A percentile compares a stretch with the other conserved stretches of the same genome.
Evolutionary conservation across 2,888 invertebrate species (phyloP).

Genomic region (Drosophila colorata): DNA sequence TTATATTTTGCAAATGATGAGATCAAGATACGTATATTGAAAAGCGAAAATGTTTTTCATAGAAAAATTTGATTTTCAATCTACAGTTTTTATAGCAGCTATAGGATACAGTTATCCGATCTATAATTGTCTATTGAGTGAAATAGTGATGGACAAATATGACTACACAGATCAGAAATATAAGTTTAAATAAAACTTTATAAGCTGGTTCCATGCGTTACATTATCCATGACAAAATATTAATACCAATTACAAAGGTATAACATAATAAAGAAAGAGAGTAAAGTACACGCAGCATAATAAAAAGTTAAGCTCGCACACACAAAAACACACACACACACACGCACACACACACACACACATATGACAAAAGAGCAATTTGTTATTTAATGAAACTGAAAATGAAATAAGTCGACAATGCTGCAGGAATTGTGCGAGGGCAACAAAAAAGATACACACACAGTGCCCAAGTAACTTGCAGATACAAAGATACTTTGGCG

Average conservation of each 20-base stretch:
- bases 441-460: constrained; percentile 24
- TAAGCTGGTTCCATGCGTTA: neutral
- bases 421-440: constrained; percentile 49
- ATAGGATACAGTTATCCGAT: too few relatives aligned
- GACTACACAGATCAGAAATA: too few relatives aligned
- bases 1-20: too few relatives aligned
- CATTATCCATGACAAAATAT: neutral
- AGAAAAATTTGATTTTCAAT: too few relatives aligned
- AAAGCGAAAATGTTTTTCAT: too few relatives aligned
- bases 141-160: too few relatives aligned
- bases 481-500: constrained; percentile 33
- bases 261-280: constrained; percentile 17
- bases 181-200: too few relatives aligned
- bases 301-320: constrained; percentile 65
- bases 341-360: constrained; percentile 7
- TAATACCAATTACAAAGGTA: constrained; percentile 4
- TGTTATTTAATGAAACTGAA: constrained; percentile 80
- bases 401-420: constrained; percentile 73
- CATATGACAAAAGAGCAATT: constrained; percentile 72
- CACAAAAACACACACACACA: constrained; percentile 38
- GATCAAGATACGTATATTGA: too few relatives aligned
- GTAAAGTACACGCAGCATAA: constrained; percentile 55
- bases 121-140: too few relatives aligned
- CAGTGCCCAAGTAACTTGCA: constrained; percentile 5
- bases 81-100: too few relatives aligned